Evolutionary conservation across 2,888 invertebrate species (phyloP).

Genomic region (Phytoseiulus persimilis): DNA sequence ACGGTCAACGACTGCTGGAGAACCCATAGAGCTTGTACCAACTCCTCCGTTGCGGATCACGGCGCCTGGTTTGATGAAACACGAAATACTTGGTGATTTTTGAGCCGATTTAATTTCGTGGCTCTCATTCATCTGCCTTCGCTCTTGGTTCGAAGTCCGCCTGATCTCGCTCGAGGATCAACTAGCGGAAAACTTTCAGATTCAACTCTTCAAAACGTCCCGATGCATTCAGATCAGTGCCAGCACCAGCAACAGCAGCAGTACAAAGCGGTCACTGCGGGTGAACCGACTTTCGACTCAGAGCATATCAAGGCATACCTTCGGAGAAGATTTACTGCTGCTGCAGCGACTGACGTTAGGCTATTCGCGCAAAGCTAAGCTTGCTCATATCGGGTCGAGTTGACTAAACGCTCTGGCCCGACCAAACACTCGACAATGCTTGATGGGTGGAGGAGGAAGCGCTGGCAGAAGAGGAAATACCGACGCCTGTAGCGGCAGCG

Average conservation of each 20-base stretch:
- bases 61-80: constrained; percentile 21
- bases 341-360: background rate
- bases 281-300: background rate
- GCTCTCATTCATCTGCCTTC: background rate
- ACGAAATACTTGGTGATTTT: background rate
- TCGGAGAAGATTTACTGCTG: background rate
- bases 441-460: background rate
- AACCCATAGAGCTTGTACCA: constrained; percentile 32
- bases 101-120: background rate
- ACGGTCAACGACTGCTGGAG: constrained; percentile 37
- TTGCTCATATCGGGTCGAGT: background rate
- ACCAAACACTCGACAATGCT: background rate
- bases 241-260: background rate
- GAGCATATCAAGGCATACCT: background rate
- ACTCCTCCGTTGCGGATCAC: constrained; percentile 38
- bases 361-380: background rate
- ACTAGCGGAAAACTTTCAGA: background rate
- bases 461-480: background rate
- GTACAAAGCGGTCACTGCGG: background rate
- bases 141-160: background rate
- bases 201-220: background rate
- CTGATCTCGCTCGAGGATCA: background rate
- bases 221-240: background rate
- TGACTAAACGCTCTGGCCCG: background rate
- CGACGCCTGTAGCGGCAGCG: background rate